These are phyloP conservation scores for Hydriomena furcata DNA, from an alignment of 2,888 invertebrate genomes.

Conservation along the genomic window DNA sequence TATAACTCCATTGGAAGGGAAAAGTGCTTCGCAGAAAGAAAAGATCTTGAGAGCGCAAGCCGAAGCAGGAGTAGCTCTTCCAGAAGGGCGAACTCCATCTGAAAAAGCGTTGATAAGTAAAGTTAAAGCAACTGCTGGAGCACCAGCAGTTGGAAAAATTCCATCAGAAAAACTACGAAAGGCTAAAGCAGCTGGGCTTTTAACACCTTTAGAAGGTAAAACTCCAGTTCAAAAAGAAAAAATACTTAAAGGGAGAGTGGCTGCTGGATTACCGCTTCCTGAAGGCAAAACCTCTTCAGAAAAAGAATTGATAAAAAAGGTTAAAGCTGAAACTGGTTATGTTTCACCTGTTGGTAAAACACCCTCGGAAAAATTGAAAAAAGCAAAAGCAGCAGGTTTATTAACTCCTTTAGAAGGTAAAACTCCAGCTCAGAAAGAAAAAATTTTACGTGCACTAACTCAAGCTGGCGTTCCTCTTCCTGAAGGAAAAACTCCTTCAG, in stretches of 20 bases:
- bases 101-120: slow-evolving; percentile 40
- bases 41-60: slow-evolving; percentile 40
- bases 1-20: slow-evolving; percentile 43
- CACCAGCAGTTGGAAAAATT: slow-evolving; percentile 24
- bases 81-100: slow-evolving; percentile 44
- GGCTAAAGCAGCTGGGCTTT: slow-evolving; percentile 43
- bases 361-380: slow-evolving; percentile 9
- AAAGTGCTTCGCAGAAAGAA: slow-evolving; percentile 38
- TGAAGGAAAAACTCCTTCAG: slow-evolving; percentile 32
- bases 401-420: slow-evolving; percentile 37
- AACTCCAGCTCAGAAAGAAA: slow-evolving; percentile 38
- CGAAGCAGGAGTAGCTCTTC: slow-evolving; percentile 38
- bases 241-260: slow-evolving; percentile 38
- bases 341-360: slow-evolving; percentile 2
- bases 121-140: slow-evolving; percentile 21
- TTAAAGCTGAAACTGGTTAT: slow-evolving; percentile 16
- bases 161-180: slow-evolving; percentile 37
- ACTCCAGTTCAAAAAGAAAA: slow-evolving; percentile 41
- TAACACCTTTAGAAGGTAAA: slow-evolving; percentile 44
- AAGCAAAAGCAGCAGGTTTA: slow-evolving; percentile 38
- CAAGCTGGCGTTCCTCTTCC: slow-evolving; percentile 35
- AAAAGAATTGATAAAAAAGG: slow-evolving; percentile 35
- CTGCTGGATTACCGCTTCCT: slow-evolving; percentile 40
- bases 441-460: slow-evolving; percentile 32
- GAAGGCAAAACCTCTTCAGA: slow-evolving; percentile 46